Evolutionary conservation across 2,797 vertebrate species (phyloP), one percentile per base, ranked within the genome.

Genomic region (Coendou prehensilis): DNA sequence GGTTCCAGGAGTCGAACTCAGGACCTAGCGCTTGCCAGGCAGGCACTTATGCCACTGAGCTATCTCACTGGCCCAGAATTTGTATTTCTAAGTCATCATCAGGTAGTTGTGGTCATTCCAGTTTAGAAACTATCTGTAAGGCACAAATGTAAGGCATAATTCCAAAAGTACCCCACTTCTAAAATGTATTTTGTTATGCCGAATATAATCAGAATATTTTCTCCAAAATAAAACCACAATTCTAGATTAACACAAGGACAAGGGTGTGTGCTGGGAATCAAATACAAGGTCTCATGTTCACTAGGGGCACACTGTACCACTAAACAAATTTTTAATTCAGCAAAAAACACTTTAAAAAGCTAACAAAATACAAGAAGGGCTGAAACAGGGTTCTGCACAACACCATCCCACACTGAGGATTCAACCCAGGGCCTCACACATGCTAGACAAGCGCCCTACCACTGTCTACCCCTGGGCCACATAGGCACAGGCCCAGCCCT

Each of bases 171-270:
- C 82, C 28, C 84, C 63, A 50, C 37, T n/a, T 94, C 59, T 89
- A 93, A 96, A 93, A 87, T 87, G 15, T 76, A 76, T 76, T 75
- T 28, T 71, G n/a, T 89, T 93, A 80, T 78, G 56, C 47, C n/a
- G 22, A 93, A 84, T 23, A 97, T 76, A 93, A 80, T 45, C 8
- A 71, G 86, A 90, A 84, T 37, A 94, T 78, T 57, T 96, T 71
- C 56, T 95, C 83, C 41, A 63, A 94, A 94, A 95, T 80, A 90
- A 95, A 96, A 84, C 54, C 23, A 50, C 9, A 97, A 79, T 91
- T 94, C 80, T 87, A 71, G 41, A 75, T 78, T 85, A 87, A 96
- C 9, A 69, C 67, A 86, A 83, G 45, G 82, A 93, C 95, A 87
- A 91, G 13, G 41, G 41, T 41, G 4, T 18, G 6, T 76, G 45